Evolutionary conservation across 1,140 invertebrate species (phyloP).

Genomic region (Drosophila melanica): DNA sequence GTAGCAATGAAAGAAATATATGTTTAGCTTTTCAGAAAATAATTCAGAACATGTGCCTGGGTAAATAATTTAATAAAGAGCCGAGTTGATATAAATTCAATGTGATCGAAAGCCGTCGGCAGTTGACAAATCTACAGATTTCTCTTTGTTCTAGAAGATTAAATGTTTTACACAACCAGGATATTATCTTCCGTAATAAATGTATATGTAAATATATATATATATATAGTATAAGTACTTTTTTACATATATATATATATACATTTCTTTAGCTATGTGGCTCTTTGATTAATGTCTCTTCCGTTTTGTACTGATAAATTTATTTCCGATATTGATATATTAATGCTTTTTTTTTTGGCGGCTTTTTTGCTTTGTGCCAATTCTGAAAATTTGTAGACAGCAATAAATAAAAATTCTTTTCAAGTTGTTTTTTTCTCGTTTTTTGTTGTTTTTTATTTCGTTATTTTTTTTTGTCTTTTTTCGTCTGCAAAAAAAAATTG

Average conservation of each 20-base stretch:
- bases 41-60: neutral
- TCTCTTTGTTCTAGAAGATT: constrained; percentile 26
- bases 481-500: constrained; percentile 77
- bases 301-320: constrained; percentile 32
- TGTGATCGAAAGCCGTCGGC: constrained; percentile 40
- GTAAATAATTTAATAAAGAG: neutral
- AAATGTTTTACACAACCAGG: constrained; percentile 6
- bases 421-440: neutral
- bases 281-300: constrained; percentile 29
- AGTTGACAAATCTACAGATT: constrained; percentile 10
- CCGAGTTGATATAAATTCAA: constrained; percentile 6
- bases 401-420: constrained; percentile 4
- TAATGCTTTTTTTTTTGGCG: neutral
- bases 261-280: constrained; percentile 4
- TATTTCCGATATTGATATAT: constrained; percentile 42
- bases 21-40: neutral
- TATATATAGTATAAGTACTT: neutral
- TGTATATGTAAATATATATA: neutral
- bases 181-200: constrained; percentile 9
- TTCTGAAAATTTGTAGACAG: neutral
- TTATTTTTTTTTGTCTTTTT: constrained; percentile 51
- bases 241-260: constrained; percentile 5
- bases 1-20: neutral
- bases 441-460: constrained; percentile 23
- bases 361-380: neutral